Conservation (phyloP, 1,140 invertebrate species). For the Charaxes varanes region DNA sequence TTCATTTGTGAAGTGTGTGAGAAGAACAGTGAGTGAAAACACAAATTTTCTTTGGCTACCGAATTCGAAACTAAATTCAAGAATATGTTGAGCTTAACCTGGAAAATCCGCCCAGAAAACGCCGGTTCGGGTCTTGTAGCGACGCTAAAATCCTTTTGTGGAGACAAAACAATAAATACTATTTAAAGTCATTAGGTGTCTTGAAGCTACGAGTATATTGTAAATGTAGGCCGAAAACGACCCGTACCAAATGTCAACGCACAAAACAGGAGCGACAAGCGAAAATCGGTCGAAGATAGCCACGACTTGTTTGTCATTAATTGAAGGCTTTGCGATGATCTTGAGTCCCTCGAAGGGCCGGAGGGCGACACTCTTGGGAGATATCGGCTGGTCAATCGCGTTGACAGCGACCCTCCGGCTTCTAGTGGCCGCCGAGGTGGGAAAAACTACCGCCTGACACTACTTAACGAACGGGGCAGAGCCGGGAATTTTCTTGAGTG, state of each 20-base stretch:
- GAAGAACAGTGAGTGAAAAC: too few relatives aligned
- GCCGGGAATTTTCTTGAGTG: slow-evolving; percentile 68
- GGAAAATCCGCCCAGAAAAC: too few relatives aligned
- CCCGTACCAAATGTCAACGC: slow-evolving; percentile 53
- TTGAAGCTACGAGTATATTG: neutral
- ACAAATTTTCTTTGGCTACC: too few relatives aligned
- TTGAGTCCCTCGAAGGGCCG: slow-evolving; percentile 37
- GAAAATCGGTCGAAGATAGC: slow-evolving; percentile 58
- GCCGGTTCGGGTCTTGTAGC: too few relatives aligned
- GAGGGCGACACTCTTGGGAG: slow-evolving; percentile 63
- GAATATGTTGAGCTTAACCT: too few relatives aligned
- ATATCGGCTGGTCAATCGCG: slow-evolving; percentile 68
- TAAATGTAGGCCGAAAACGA: slow-evolving; percentile 11
- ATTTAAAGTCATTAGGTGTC: too few relatives aligned
- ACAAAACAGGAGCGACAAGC: slow-evolving; percentile 57
- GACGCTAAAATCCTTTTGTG: too few relatives aligned
- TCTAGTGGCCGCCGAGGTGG: slow-evolving; percentile 57
- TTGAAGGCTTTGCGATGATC: slow-evolving; percentile 67
- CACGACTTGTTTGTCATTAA: slow-evolving; percentile 63
- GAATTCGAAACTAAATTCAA: too few relatives aligned
- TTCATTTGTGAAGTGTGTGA: too few relatives aligned
- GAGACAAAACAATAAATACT: too few relatives aligned
- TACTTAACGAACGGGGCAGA: slow-evolving; percentile 65
- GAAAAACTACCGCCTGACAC: slow-evolving; percentile 68
- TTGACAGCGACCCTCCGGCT: slow-evolving; percentile 59